Percentiles rank a stretch among this genome's conserved stretches.
Evolutionary conservation across 2,797 vertebrate genomes (phyloP).

Genomic region (Glossophaga mutica): DNA sequence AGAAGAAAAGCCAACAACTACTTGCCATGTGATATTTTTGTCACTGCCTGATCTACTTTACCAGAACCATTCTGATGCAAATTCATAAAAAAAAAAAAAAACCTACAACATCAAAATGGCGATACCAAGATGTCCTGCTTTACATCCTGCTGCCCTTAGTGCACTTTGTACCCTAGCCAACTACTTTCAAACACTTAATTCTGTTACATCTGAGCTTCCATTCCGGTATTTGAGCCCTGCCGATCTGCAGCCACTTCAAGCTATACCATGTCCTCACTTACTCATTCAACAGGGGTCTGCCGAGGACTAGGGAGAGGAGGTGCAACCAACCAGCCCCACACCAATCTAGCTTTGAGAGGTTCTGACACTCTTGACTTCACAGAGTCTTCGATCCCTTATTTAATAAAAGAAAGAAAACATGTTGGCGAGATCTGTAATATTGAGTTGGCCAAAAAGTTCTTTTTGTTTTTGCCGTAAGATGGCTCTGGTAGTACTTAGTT

Average conservation of each 20-base stretch:
- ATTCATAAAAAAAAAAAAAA: background rate
- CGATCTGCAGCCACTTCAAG: background rate
- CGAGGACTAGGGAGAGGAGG: background rate
- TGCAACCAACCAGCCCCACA: background rate
- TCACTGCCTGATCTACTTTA: background rate
- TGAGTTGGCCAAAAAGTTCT: background rate
- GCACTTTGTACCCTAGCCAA: background rate
- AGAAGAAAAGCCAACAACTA: background rate
- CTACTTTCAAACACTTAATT: constrained; percentile 25
- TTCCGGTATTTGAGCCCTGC: background rate
- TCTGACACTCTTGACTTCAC: background rate
- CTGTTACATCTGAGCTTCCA: background rate
- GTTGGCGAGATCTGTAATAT: background rate
- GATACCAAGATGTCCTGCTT: background rate
- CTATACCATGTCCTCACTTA: background rate
- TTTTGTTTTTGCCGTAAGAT: background rate
- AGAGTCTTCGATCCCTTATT: background rate
- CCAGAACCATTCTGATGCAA: background rate
- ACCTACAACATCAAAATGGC: background rate
- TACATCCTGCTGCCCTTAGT: background rate
- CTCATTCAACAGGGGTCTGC: background rate
- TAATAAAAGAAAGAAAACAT: background rate
- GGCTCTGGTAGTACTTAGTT: background rate
- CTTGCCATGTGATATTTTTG: background rate
- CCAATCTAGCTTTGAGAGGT: background rate